These are phyloP conservation scores for Pan paniscus DNA, from an alignment of 2,113 vertebrate species.

Conservation along the genomic window DNA sequence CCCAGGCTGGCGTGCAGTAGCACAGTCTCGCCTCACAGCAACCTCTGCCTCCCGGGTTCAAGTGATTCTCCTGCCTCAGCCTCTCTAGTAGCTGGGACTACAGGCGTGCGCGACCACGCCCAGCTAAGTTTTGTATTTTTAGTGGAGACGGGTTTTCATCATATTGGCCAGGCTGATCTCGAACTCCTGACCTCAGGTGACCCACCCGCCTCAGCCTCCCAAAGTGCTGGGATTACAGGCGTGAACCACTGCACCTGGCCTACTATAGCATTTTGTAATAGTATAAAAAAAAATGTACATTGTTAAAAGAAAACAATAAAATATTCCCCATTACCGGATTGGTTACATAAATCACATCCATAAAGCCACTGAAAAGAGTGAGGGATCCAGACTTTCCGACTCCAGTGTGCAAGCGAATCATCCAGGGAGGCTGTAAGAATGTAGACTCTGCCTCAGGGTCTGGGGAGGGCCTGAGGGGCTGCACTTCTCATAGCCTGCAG, in stretches of 20 bases:
- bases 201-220: too few species aligned
- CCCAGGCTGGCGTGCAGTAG: neutral
- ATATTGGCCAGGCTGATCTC: too few species aligned
- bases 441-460: neutral
- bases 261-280: neutral
- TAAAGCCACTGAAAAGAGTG: neutral
- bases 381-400: rapidly evolving
- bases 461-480: rapidly evolving
- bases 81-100: neutral
- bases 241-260: too few species aligned
- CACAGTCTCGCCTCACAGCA: neutral
- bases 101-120: rapidly evolving
- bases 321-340: neutral
- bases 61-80: neutral
- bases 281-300: neutral
- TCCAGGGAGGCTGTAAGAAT: too few species aligned
- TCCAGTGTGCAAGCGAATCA: rapidly evolving
- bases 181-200: too few species aligned
- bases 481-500: neutral
- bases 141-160: too few species aligned
- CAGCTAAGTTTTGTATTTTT: neutral
- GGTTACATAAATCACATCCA: neutral
- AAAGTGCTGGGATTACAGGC: too few species aligned
- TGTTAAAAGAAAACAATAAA: neutral
- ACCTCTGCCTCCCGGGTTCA: neutral